These are phyloP conservation scores for Tribolium freemani DNA, from an alignment of 2,888 invertebrate species.

Conservation along the genomic window DNA sequence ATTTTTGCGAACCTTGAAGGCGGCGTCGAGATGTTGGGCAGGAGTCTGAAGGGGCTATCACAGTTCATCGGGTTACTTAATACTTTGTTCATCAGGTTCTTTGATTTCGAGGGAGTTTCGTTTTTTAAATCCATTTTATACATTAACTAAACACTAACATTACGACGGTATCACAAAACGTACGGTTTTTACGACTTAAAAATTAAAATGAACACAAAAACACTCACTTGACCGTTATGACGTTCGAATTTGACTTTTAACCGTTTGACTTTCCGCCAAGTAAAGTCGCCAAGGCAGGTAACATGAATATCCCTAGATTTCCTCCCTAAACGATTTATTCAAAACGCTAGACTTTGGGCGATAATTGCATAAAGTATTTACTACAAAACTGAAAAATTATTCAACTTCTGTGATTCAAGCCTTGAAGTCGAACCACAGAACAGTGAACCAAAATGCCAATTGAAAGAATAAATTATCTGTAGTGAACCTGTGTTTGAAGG, in stretches of 20 bases:
- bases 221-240: constrained; percentile 33
- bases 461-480: no score
- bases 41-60: constrained; percentile 64
- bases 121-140: constrained; percentile 49
- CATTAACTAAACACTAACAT: constrained; percentile 6
- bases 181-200: neutral
- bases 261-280: constrained; percentile 44
- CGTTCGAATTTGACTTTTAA: constrained; percentile 43
- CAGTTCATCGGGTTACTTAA: constrained; percentile 49
- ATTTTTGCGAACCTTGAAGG: constrained; percentile 73
- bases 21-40: constrained; percentile 71
- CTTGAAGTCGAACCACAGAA: no score
- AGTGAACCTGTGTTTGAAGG: no score
- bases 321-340: no score
- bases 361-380: no score
- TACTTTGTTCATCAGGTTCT: constrained; percentile 45
- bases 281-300: neutral
- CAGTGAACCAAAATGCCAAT: no score
- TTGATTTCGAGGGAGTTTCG: constrained; percentile 54
- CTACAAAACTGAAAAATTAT: no score
- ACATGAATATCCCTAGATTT: no score
- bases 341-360: no score
- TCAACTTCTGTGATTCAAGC: no score
- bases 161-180: constrained; percentile 22
- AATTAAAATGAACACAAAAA: constrained; percentile 13